phyloP scores from a whole-genome alignment of 2,797 vertebrate genomes.

The Characodon lateralis region DNA sequence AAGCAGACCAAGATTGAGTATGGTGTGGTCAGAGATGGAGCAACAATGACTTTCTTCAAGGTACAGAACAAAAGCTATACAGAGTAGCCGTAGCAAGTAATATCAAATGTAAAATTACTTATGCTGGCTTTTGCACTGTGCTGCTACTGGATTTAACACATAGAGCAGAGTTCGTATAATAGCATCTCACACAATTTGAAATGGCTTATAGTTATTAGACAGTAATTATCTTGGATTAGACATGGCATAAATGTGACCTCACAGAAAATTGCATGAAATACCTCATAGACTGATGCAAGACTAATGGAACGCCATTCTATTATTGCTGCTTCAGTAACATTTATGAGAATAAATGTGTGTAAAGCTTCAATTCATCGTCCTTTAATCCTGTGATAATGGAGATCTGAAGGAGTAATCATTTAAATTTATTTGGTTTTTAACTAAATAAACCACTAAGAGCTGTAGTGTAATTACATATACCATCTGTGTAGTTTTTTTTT shows the following conservation, averaged over 20 bases:
- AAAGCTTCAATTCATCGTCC: slow-evolving; percentile 54
- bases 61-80: slow-evolving; percentile 67
- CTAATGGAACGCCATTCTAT: slow-evolving; percentile 70
- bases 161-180: slow-evolving; percentile 54
- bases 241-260: slow-evolving; percentile 77
- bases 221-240: slow-evolving; percentile 83
- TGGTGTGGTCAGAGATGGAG: slow-evolving; percentile 94
- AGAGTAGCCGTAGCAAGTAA: neutral
- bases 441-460: slow-evolving; percentile 32
- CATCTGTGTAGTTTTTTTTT: slow-evolving; percentile 11
- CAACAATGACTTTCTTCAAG: slow-evolving; percentile 99
- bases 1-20: slow-evolving; percentile 99
- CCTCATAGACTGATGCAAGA: slow-evolving; percentile 68
- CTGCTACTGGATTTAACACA: slow-evolving; percentile 36
- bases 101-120: neutral
- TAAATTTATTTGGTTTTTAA: slow-evolving; percentile 41
- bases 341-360: slow-evolving; percentile 56
- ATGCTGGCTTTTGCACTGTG: too few relatives aligned
- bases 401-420: slow-evolving; percentile 51
- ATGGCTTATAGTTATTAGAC: slow-evolving; percentile 73
- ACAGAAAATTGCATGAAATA: slow-evolving; percentile 77
- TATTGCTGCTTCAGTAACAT: slow-evolving; percentile 60
- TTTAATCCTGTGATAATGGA: slow-evolving; percentile 55
- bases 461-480: slow-evolving; percentile 24
- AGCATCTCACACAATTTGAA: slow-evolving; percentile 73